Conservation (phyloP, 2,888 invertebrate species). For the Idaea straminata region DNA sequence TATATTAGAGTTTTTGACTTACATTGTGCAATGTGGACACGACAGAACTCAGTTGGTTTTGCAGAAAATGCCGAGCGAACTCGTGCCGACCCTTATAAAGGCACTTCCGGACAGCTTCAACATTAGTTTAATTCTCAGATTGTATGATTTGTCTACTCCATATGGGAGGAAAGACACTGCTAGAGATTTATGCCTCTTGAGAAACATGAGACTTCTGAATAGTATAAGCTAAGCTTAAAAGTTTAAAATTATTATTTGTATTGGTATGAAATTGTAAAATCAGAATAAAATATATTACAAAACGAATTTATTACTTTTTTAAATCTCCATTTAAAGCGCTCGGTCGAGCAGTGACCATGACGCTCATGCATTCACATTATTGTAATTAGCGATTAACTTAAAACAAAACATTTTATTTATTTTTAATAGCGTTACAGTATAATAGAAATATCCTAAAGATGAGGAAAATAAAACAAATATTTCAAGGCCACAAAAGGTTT, state of each 20-base stretch:
- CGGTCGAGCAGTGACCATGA: too few species aligned
- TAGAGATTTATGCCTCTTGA: conserved; percentile 90
- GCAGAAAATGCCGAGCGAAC: conserved; percentile 86
- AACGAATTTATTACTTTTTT: too few species aligned
- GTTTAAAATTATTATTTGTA: conserved; percentile 7
- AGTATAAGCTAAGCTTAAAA: conserved; percentile 20
- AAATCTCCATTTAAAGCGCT: too few species aligned
- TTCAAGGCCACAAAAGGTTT: conserved; percentile 40
- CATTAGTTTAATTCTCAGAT: conserved; percentile 85
- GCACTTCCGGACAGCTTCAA: conserved; percentile 88
- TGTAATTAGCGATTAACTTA: too few species aligned
- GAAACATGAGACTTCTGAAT: conserved; percentile 86
- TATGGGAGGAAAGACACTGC: conserved; percentile 92
- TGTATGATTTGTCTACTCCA: conserved; percentile 88
- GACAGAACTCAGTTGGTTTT: conserved; percentile 85
- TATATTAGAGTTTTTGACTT: conserved; percentile 87
- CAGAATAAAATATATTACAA: too few species aligned
- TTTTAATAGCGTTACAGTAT: neutral
- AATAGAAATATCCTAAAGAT: conserved; percentile 8
- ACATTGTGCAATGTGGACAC: conserved; percentile 88
- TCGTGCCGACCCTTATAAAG: conserved; percentile 90
- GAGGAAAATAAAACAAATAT: conserved; percentile 30
- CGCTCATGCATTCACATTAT: too few species aligned
- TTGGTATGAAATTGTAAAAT: conserved; percentile 4
- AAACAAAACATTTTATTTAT: too few species aligned